Evolutionary conservation across 2,113 vertebrate genomes (phyloP).

Genomic region (Lota lota): DNA sequence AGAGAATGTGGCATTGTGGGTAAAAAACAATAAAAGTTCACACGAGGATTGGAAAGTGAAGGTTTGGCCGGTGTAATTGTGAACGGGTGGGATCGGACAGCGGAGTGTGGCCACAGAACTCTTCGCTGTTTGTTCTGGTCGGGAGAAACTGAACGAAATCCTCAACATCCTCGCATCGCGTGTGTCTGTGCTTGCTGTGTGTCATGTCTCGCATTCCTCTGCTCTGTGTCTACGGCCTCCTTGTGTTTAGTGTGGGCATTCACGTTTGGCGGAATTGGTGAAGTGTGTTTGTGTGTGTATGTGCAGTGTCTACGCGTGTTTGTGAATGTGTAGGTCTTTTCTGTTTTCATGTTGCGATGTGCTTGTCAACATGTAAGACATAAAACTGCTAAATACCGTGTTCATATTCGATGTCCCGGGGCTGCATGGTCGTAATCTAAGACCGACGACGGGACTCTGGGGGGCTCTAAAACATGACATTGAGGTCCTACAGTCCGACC

Average conservation of each 20-base stretch:
- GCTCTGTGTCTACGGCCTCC: background rate
- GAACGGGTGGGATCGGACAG: slow-evolving; percentile 3
- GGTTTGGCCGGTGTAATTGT: slow-evolving; percentile 14
- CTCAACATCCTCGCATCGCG: background rate
- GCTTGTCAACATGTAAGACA: slow-evolving; percentile 13
- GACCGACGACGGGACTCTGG: slow-evolving; percentile 7
- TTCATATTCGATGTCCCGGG: slow-evolving; percentile 5
- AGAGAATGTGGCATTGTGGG: slow-evolving; percentile 29
- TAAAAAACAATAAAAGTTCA: slow-evolving; percentile 21
- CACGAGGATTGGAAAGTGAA: slow-evolving; percentile 34
- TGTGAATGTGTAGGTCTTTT: background rate
- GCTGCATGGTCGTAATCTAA: slow-evolving; percentile 25
- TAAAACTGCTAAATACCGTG: slow-evolving; percentile 19
- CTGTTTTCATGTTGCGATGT: slow-evolving; percentile 15
- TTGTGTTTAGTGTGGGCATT: background rate
- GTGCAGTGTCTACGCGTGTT: slow-evolving; percentile 9
- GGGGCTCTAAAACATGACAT: background rate
- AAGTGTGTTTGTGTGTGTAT: slow-evolving; percentile 2
- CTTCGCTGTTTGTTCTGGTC: slow-evolving; percentile 7
- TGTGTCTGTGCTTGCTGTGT: background rate
- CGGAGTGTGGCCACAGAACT: slow-evolving; percentile 34
- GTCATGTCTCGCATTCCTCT: background rate
- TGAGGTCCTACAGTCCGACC: background rate
- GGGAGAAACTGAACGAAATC: slow-evolving; percentile 4
- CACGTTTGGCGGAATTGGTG: background rate